Evolutionary conservation across 2,888 invertebrate genomes (phyloP), one percentile per base, ranked within the genome.

Genomic region (Acronicta alni): DNA sequence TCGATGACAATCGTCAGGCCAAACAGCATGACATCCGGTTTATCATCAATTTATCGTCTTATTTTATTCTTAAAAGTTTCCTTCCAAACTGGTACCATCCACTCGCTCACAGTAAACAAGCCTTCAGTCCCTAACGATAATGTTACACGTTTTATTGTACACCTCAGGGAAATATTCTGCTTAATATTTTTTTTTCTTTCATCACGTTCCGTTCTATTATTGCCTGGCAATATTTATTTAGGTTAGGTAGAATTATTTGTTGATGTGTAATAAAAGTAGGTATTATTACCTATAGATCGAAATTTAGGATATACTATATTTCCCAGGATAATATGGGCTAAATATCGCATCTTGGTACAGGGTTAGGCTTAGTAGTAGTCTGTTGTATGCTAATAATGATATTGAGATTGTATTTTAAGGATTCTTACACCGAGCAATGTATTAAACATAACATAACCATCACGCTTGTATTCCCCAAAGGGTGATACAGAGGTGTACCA

Each of bases 161-260:
- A 73, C 79, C 74, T 71, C 60, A 45, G 81, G 75, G 75, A 75
- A 77, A 75, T 79, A 75, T 71, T 74, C 65, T 17, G 57, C 43
- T 65, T 62, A 75, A 77, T 80, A 74, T 77, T 75, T 73, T 67
- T 47, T 52, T 67, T 72, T 69, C 64, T 67, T 74, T 72, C 69
- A 67, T 77, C 58, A 57, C 64, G 47, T 64, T 41, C 16, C 43
- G 46, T 67, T 42, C 12, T 52, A 41, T 76, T 66, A 61, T 60
- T 66, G 57, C 46, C 15, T 41, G 7, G n/a, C 6, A 43, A 53
- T 35, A 56, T 68, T 65, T 68, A 37, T 58, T 60, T 53, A 52
- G 48, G 30, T 9, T 3, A 17, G 17, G 15, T 26, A 4, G 38
- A 26, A 48, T 46, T 46, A 43, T 43, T 14, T 18, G 18, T 39